Conservation (phyloP, 2,888 invertebrate species). For the Eupithecia dodoneata region DNA sequence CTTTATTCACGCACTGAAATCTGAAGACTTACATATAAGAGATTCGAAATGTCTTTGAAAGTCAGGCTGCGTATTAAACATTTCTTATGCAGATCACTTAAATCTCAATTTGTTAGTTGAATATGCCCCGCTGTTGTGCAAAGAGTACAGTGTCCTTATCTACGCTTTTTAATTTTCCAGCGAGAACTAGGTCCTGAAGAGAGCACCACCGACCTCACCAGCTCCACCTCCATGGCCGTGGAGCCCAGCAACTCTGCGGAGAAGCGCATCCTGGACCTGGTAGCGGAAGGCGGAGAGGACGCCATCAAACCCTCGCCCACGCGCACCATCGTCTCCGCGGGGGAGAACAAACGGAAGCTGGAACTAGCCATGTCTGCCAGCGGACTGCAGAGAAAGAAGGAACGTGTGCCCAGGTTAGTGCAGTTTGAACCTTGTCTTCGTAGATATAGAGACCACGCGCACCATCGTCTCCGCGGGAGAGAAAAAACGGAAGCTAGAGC, state of each 20-base stretch:
- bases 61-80: no score
- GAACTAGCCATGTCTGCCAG: conserved; percentile 90
- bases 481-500: conserved; percentile 90
- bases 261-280: conserved; percentile 88
- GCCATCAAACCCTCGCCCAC: conserved; percentile 86
- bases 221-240: conserved; percentile 89
- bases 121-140: no score
- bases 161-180: conserved; percentile 46
- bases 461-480: conserved; percentile 84
- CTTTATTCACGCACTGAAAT: no score
- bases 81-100: no score
- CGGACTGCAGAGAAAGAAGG: conserved; percentile 86
- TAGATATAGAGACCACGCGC: conserved; percentile 69
- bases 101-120: no score
- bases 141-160: no score
- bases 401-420: conserved; percentile 77
- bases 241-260: conserved; percentile 90
- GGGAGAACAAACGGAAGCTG: conserved; percentile 89
- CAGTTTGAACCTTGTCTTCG: not conserved
- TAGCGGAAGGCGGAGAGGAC: conserved; percentile 85
- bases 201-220: conserved; percentile 82
- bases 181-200: conserved; percentile 70
- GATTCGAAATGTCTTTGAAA: no score
- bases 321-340: conserved; percentile 81
- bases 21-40: no score